Conservation (phyloP, 2,888 invertebrate species). For the Stenodera caucasica region DNA sequence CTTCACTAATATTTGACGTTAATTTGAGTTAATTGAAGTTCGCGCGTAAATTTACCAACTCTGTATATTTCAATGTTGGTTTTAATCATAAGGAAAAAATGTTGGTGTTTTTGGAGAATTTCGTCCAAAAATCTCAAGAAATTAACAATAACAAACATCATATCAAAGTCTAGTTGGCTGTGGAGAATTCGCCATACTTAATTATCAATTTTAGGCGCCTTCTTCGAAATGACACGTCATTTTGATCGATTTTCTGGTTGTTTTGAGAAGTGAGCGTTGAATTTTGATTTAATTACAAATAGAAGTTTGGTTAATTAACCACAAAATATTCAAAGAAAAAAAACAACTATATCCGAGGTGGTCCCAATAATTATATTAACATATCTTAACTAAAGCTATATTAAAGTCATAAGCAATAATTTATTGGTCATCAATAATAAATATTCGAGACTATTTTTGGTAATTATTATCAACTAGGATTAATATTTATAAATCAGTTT, state of each 20-base stretch:
- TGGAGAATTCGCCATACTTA: too few species aligned
- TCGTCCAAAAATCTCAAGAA: too few species aligned
- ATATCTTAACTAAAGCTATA: neutral
- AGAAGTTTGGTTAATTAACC: neutral
- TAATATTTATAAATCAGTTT: neutral
- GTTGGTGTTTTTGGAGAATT: too few species aligned
- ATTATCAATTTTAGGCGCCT: too few species aligned
- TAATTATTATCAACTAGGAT: neutral
- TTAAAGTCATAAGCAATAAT: neutral
- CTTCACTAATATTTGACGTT: too few species aligned
- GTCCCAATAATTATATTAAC: neutral
- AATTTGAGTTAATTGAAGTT: too few species aligned
- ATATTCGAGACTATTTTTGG: neutral
- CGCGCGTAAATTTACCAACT: too few species aligned
- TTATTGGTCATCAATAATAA: neutral
- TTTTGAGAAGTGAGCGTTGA: neutral
- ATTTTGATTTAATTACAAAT: neutral
- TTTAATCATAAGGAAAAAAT: too few species aligned
- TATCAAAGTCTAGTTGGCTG: too few species aligned
- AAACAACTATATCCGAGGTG: conserved; percentile 3
- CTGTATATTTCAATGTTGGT: too few species aligned
- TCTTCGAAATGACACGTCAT: too few species aligned
- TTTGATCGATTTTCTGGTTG: conserved; percentile 3
- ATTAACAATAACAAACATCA: too few species aligned
- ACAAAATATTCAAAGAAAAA: neutral